These are phyloP conservation scores for Elachura formosa DNA, from an alignment of 2,113 vertebrate genomes.

Conservation along the genomic window DNA sequence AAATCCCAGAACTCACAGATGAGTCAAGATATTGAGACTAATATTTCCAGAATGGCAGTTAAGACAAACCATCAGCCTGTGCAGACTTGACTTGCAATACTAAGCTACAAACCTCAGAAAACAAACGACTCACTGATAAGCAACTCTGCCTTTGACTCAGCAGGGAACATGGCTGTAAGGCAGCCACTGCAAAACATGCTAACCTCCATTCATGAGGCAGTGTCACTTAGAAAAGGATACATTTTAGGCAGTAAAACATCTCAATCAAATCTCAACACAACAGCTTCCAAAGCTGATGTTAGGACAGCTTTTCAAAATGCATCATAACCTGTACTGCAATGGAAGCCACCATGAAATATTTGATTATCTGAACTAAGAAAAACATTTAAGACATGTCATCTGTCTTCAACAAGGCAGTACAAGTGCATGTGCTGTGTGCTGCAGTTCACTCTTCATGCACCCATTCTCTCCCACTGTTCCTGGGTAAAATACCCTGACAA, in stretches of 20 bases:
- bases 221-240: not conserved
- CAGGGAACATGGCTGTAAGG: not conserved
- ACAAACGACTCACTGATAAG: not conserved
- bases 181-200: not conserved
- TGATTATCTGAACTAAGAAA: not conserved
- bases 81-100: not conserved
- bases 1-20: not conserved
- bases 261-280: not conserved
- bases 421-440: accelerated
- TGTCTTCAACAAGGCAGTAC: not conserved
- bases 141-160: not conserved
- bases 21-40: not conserved
- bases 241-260: not conserved
- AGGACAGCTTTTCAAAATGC: not conserved
- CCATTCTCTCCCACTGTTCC: not conserved
- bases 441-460: not conserved
- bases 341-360: not conserved
- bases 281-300: not conserved
- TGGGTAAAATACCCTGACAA: not conserved
- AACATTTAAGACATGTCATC: not conserved
- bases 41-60: not conserved
- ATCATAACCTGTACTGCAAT: not conserved
- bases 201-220: not conserved
- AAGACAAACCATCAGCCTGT: not conserved
- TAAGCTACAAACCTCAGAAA: not conserved